phyloP scores from a whole-genome alignment of 2,888 invertebrate genomes.

The Acanthococcus lagerstroemiae region DNA sequence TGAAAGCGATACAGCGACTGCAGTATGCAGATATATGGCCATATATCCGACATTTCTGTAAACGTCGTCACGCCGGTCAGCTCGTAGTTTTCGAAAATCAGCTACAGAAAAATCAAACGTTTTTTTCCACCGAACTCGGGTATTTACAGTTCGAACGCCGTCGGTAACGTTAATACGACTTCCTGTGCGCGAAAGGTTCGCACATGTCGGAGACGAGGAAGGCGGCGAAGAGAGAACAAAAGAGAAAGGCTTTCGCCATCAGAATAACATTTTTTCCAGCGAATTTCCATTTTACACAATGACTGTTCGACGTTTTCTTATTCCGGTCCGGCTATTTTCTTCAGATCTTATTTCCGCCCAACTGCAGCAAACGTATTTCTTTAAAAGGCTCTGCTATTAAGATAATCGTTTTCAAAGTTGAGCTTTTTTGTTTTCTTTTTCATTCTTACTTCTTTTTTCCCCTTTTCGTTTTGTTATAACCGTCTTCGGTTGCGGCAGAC shows the following conservation, averaged over 20 bases:
- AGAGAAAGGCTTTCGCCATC: neutral
- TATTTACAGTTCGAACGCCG: too few relatives aligned
- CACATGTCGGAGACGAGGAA: neutral
- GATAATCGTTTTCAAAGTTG: slow-evolving; percentile 5
- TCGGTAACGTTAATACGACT: too few relatives aligned
- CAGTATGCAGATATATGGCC: too few relatives aligned
- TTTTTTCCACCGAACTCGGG: too few relatives aligned
- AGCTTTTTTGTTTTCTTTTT: neutral
- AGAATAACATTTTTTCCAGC: slow-evolving; percentile 6
- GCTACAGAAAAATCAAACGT: too few relatives aligned
- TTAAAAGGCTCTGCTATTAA: slow-evolving; percentile 5
- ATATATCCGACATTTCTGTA: too few relatives aligned
- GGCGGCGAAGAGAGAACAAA: neutral
- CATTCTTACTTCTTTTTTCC: neutral
- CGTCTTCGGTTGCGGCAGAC: neutral
- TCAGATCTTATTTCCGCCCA: slow-evolving; percentile 3
- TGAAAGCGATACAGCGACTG: too few relatives aligned
- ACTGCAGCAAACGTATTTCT: slow-evolving; percentile 4
- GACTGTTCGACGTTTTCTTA: slow-evolving; percentile 1
- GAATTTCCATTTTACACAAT: neutral
- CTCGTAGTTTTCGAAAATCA: too few relatives aligned
- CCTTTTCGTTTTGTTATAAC: neutral
- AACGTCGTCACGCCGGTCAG: too few relatives aligned
- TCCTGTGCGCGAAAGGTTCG: too few relatives aligned
- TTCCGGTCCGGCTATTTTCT: slow-evolving; percentile 9